Evolutionary conservation across 2,113 vertebrate species (phyloP), one percentile per base, ranked within the genome.

Genomic region (Accipiter cooperii): DNA sequence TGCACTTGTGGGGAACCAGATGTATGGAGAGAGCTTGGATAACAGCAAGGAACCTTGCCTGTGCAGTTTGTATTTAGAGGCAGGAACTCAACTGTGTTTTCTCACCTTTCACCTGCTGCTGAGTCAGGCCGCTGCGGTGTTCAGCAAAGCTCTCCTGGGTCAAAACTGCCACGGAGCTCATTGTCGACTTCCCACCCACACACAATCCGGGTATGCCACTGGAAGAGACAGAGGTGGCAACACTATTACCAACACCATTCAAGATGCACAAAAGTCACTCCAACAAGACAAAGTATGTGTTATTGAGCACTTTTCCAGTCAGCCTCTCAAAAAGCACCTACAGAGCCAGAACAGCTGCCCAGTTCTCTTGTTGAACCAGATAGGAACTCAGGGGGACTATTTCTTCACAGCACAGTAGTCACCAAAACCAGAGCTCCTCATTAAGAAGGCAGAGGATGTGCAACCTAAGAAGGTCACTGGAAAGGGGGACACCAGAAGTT

Each of bases 81-180:
- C 25, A 73, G 51, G 40, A 87, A 46, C 47, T 52, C 38, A 20
- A 2, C 21, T 25, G 38, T 58, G 26, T 38, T 24, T n/a, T 93
- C 97, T 98, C 84, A 99, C 99, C 99, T 98, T 98, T 99, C 93
- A 98, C 98, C 82, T 99, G 98, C 96, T 99, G 99, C 58, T 98
- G 98, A 97, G 99, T 82, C 96, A 99, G 99, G 95, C 99, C 99
- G 91, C 99, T 99, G 97, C 99, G 99, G 98, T 99, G 99, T 98
- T 99, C 99, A 93, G 99, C 99, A 95, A 99, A 99, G 98, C 99
- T 99, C 99, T 99, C 99, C 97, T 99, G 99, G 97, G 99, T 99
- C 99, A 99, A 98, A 98, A 99, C 99, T 97, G 99, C 99, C 97
- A 99, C 99, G 90, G 99, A 99, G 99, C 99, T 99, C 99, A 99